Base-by-base conservation (phyloP, 92 coral and sea anemone species). In the Heteractis magnifica region DNA sequence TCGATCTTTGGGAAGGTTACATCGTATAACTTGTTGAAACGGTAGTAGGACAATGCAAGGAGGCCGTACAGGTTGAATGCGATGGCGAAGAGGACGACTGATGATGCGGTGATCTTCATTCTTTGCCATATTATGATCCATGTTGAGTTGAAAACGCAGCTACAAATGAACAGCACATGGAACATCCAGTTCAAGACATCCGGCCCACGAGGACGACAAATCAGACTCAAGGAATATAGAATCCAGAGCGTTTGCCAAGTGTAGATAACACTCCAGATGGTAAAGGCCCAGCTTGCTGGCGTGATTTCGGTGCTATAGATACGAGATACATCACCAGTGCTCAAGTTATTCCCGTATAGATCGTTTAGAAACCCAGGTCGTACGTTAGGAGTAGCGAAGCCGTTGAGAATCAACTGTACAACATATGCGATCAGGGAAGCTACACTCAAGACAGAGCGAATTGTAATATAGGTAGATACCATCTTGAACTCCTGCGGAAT, bases 281-380 rank as follows among this genome's bases (percentile, higher is more conserved):
- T 88, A 83, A 95, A 95, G 8, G 98, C 94, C 98, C 98, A 95
- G 41, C 94, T 94, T 5, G 98, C 92, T 16, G 98, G 98, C 6
- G 98, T 95, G 16, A 95, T 91, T 52, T 91, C 93, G 51, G 93
- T 82, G 77, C 87, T 81, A 51, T 86, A 93, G 56, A 74, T 84
- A 65, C 87, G 88, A 9, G 94, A 91, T 8, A 91, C 90, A 23
- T 86, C 90, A 4, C 94, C 92, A 49, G 94, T 91, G 5, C 87
- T 77, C 50, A 76, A 77, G 81, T 90, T 90, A 60, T 75, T 83
- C 6, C 86, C 86, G 76, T 83, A 83, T 9, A 83, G 71, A 56
- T 74, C 75, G 48, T 75, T 10, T 9, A 83, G 74, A 44, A 73
- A 83, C 5, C 73, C 81, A 4, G 86, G 86, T 41, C 86, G 51